A percentile compares a stretch with the other conserved stretches of the same genome.
Evolutionary conservation across 2,797 vertebrate genomes (phyloP).

Genomic region (Oreonectes daqikongensis): DNA sequence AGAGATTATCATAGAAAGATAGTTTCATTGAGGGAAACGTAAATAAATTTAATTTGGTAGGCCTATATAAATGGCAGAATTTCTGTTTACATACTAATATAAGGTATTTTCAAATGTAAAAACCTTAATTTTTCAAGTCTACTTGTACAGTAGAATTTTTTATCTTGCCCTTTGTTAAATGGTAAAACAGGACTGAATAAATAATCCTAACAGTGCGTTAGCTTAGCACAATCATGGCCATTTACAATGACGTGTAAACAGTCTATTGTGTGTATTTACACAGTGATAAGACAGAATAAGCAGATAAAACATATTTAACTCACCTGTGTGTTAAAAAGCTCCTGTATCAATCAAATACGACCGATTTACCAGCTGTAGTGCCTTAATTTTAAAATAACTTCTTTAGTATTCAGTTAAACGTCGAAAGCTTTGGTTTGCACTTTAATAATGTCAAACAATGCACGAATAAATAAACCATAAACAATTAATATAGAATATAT

Average conservation of each 20-base stretch:
- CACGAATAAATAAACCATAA: not conserved
- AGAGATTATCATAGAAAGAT: not conserved
- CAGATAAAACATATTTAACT: conserved; percentile 22
- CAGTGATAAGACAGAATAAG: conserved; percentile 39
- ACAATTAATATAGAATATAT: not conserved
- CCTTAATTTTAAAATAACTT: not conserved
- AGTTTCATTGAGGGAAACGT: not conserved
- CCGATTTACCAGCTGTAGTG: not conserved
- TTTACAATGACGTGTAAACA: conserved; percentile 38
- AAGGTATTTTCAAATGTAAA: not conserved
- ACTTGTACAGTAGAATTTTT: not conserved
- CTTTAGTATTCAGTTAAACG: conserved; percentile 34
- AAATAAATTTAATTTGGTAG: too few species aligned
- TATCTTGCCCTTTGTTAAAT: not conserved
- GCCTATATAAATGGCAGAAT: too few species aligned
- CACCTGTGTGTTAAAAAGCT: conserved; percentile 30
- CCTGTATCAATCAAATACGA: not conserved
- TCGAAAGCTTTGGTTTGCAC: not conserved
- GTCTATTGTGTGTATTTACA: conserved; percentile 40
- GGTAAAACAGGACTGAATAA: conserved; percentile 5
- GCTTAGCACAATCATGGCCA: conserved; percentile 32
- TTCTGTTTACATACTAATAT: not conserved
- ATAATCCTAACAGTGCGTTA: not conserved
- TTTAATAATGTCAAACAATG: not conserved
- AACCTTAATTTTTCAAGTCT: not conserved